Base-by-base conservation (phyloP, 2,797 vertebrate species). In the Acrossocheilus fasciatus region DNA sequence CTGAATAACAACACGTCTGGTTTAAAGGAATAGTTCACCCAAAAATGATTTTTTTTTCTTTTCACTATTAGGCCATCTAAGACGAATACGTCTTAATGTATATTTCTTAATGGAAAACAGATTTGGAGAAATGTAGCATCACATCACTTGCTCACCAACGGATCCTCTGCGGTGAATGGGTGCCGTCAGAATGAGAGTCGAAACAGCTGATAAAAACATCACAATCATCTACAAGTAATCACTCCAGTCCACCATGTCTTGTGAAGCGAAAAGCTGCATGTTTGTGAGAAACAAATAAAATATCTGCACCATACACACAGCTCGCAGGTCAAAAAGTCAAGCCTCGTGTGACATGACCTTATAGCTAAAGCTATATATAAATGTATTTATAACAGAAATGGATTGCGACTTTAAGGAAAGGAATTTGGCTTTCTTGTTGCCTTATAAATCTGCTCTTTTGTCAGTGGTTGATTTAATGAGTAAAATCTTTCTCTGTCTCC, bases 381-480 rank as follows among this genome's bases (percentile, higher is more conserved):
- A 76, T 36, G 30, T 54, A 77, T 59, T 59, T 59, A 39, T 77
- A n/a, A 59, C 34, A 41, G 23, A 23, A 77, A 77, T 39, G 34
- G 6, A 41, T 39, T 57, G 75, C 23, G 12, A 57, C 52, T 77
- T 23, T 2, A 41, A 36, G 50, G 74, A 77, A 77, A 77, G 12
- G 66, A 47, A 57, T 89, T 47, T 66, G 45, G 82, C 86, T 69
- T 62, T 66, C 39, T 69, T 26, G 69, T 36, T 76, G 26, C 43
- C 72, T 74, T 80, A 54, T 87, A 70, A 79, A 36, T 72, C 36
- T 36, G 64, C 84, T 59, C 54, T 62, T 80, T 88, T 89, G 64
- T 86, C 73, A 78, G 82, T 73, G 82, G 88, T 83, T 73, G 43
- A 84, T 77, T 89, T 34, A 73, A 84, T 87, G 88, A 85, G 78